Evolutionary conservation across 2,113 vertebrate genomes (phyloP), one percentile per base, ranked within the genome.

Genomic region (Hyperoodon ampullatus): DNA sequence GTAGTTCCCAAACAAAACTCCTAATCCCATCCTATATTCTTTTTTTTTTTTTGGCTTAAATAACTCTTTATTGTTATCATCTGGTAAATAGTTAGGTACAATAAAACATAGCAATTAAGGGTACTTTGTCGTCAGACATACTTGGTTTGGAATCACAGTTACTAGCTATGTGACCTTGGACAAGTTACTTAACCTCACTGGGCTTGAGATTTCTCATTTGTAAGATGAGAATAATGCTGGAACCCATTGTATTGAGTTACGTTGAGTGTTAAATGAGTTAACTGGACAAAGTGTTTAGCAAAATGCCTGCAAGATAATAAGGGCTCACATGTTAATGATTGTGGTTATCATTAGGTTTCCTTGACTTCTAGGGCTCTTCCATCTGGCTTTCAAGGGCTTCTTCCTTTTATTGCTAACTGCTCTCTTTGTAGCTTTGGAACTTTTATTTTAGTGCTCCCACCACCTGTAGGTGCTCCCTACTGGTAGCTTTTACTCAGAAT

Each of bases 11-110:
- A 88, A 92, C 16, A 66, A 74, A 71, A 74, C 42, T n/a, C 6
- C 7, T 6, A 42, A 9, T 77, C 66, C 15, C 53, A 82, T 95
- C 23, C 63, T 50, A 33, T 71, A 61, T 50, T 28, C 28, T 39
- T 33, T 66, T 66, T 16, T 66, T 16, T 53, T 55, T 55, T n/a
- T 55, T 78, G 19, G 1, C 28, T 50, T 86, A 92, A 95, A 65
- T 74, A 94, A 70, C 44, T 97, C 81, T 95, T 66, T 18, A 78
- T 61, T 72, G 61, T 92, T 89, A 88, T 16, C 63, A 85, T 42
- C 18, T 97, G 28, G 55, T 72, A 98, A 93, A 96, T 65, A 50
- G 78, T 75, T 63, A 65, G 35, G 15, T 35, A 2, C 15, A 53
- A 63, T 81, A 85, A 95, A 81, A 61, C 23, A 55, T 5, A 74